These are phyloP conservation scores for Stictocephala bisonia DNA, from an alignment of 2,888 invertebrate genomes.

Conservation along the genomic window DNA sequence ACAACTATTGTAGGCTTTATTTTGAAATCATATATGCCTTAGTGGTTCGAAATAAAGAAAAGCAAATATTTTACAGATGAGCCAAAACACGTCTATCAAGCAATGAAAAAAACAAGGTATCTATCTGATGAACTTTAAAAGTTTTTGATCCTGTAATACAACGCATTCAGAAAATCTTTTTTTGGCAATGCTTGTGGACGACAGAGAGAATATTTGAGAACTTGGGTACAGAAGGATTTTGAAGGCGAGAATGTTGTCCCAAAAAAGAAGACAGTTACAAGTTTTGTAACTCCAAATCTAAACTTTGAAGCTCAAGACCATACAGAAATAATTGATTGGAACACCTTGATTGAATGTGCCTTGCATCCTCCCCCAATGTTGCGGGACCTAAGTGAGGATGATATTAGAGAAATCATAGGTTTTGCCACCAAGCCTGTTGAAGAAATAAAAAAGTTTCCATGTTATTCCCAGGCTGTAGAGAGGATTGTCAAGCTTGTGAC, in stretches of 20 bases:
- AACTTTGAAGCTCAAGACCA: constrained; percentile 8
- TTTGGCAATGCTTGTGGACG: constrained; percentile 26
- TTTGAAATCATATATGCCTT: constrained; percentile 51
- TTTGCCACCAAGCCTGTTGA: background rate
- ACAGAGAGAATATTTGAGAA: constrained; percentile 24
- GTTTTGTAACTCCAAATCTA: constrained; percentile 2
- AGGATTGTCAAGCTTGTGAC: constrained; percentile 43
- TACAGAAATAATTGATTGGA: constrained; percentile 40
- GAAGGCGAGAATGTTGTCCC: constrained; percentile 10
- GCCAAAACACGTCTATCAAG: constrained; percentile 47
- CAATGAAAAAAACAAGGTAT: constrained; percentile 46
- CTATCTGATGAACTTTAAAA: too few relatives aligned
- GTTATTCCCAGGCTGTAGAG: constrained; percentile 51
- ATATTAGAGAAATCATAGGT: background rate
- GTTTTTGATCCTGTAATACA: constrained; percentile 56
- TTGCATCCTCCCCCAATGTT: constrained; percentile 33
- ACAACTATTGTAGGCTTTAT: constrained; percentile 48
- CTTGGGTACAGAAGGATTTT: background rate
- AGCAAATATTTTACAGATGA: constrained; percentile 46
- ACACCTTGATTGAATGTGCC: background rate
- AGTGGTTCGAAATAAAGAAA: constrained; percentile 54
- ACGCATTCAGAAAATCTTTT: constrained; percentile 52
- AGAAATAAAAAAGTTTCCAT: constrained; percentile 45
- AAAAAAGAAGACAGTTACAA: constrained; percentile 24
- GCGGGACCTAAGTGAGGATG: constrained; percentile 23